Conservation (phyloP, 2,113 vertebrate species). For the Atlantisia rogersi region DNA sequence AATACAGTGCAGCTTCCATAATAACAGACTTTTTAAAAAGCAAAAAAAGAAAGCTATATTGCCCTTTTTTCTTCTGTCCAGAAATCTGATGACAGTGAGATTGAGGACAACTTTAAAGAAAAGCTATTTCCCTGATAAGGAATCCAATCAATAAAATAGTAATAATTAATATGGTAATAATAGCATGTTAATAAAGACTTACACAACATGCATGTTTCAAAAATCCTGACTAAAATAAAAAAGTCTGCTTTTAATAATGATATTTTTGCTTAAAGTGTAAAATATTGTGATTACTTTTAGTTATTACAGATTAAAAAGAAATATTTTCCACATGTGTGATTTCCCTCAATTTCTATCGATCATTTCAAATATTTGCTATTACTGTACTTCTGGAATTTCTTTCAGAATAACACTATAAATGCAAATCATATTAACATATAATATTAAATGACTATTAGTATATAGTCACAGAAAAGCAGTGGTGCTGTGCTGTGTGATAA, state of each 20-base stretch:
- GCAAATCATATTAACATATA: slow-evolving; percentile 18
- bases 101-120: not conserved
- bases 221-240: not conserved
- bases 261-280: not conserved
- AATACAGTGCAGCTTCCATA: not conserved
- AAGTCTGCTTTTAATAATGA: not conserved
- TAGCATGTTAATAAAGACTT: not conserved
- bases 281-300: not conserved
- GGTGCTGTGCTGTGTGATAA: slow-evolving; percentile 8
- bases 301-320: not conserved
- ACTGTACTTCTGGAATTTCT: not conserved
- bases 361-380: not conserved
- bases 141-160: not conserved
- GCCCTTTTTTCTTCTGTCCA: not conserved
- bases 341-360: not conserved
- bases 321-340: not conserved
- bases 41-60: not conserved
- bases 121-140: not conserved
- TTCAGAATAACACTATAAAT: slow-evolving; percentile 21
- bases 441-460: slow-evolving; percentile 30
- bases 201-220: not conserved
- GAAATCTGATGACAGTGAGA: not conserved
- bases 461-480: not conserved
- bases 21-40: not conserved
- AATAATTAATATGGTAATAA: not conserved